Base-by-base conservation (phyloP, 2,113 vertebrate genomes). In the Rhinogobius similis region DNA sequence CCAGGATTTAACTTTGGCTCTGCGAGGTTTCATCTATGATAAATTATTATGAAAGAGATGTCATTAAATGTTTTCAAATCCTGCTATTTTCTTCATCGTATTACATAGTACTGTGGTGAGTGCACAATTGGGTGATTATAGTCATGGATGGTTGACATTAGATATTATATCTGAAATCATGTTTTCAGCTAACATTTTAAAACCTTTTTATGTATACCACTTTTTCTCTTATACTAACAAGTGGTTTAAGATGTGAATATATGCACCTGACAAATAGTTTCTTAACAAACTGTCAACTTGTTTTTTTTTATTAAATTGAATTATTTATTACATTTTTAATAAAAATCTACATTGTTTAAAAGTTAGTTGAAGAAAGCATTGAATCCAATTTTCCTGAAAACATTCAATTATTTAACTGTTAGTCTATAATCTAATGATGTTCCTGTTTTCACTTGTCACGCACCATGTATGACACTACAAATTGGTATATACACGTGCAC, bases 21-120 rank as follows among this genome's bases (percentile, higher is more conserved):
- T n/a, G 29, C 20, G 14, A 36, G 55, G 29, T 21, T 61, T n/a
- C 16, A 21, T 36, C 7, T 20, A 32, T 59, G 26, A 18, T 59
- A 20, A 61, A 61, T 61, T n/a, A 61, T 61, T 61, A 61, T 61
- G 27, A 61, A 36, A 61, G 8, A 32, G 29, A 32, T 61, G 58
- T 61, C 58, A 61, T 32, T 3, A 11, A 10, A 18, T 61, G 18
- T n/a, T 59, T 20, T 61, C 8, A 20, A 61, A 36, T 36, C 58
- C 58, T 61, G 16, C 20, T 20, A 38, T 61, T 38, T 61, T 20
- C 27, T n/a, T 26, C 26, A 2, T 32, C 14, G 16, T 61, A 36
- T 61, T 36, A 38, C 58, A 61, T 20, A 36, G 29, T 36, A 11
- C 18, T 38, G 10, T 20, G 58, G 29, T n/a, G 7, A 61, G 5